Evolutionary conservation across 2,797 vertebrate species (phyloP).

Genomic region (Hemitrygon akajei): DNA sequence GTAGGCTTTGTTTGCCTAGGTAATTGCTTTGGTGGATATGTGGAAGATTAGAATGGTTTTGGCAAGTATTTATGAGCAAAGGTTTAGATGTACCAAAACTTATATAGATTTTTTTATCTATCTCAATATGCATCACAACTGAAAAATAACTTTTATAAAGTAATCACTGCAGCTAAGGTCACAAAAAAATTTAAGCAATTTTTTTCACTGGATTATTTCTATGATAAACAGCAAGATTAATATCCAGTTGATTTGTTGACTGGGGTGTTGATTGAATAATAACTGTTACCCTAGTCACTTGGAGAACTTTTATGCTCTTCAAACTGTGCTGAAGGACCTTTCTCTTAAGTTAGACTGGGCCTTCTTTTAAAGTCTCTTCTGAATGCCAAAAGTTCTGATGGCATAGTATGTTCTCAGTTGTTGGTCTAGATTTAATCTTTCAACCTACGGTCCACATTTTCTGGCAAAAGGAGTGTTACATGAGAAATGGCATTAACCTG

Average conservation of each 20-base stretch:
- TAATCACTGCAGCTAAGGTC: background rate
- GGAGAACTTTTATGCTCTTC: background rate
- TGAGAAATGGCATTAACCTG: too few relatives aligned
- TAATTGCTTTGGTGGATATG: background rate
- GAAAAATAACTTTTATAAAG: background rate
- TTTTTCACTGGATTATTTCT: background rate
- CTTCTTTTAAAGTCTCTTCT: background rate
- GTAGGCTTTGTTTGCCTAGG: background rate
- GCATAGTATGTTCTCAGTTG: background rate
- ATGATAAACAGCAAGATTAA: background rate
- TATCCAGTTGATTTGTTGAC: background rate
- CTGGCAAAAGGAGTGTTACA: too few relatives aligned
- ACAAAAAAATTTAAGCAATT: background rate
- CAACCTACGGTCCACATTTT: background rate
- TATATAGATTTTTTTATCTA: background rate
- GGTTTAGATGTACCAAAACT: background rate
- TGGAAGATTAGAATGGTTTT: background rate
- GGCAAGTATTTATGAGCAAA: background rate
- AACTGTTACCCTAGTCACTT: background rate
- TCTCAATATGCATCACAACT: background rate
- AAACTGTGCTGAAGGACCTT: background rate
- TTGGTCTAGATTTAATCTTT: background rate
- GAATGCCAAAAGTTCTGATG: background rate
- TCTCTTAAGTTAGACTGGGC: too few relatives aligned
- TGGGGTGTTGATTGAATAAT: background rate